These are phyloP conservation scores for Tricholauxania praeusta DNA, from an alignment of 2,888 invertebrate species.

Conservation along the genomic window DNA sequence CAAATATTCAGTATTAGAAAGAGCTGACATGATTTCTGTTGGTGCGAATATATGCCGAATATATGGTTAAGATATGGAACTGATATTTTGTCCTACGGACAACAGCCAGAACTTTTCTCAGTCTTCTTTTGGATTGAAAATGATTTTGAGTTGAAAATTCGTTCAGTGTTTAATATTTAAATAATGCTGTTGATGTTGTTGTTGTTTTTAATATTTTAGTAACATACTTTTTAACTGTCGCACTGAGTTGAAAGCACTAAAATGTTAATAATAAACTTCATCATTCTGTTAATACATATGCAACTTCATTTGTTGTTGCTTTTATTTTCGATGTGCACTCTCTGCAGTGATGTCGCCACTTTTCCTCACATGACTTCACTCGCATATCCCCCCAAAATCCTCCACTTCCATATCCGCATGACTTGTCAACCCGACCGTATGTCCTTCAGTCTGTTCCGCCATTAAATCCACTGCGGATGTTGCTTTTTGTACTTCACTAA, in stretches of 20 bases:
- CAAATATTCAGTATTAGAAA: no score
- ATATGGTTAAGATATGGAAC: no score
- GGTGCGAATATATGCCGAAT: no score
- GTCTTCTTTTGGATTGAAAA: no score
- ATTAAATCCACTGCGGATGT: constrained; percentile 20
- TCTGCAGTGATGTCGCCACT: neutral
- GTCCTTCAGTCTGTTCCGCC: constrained; percentile 19
- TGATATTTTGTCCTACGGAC: no score
- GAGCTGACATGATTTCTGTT: no score
- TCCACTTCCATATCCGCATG: neutral
- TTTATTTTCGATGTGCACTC: neutral
- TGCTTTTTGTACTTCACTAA: constrained; percentile 17
- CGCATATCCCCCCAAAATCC: neutral
- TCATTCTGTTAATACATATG: constrained; percentile 20
- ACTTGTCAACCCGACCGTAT: constrained; percentile 3
- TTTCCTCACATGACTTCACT: neutral
- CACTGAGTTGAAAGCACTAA: constrained; percentile 33
- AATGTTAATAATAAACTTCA: constrained; percentile 29
- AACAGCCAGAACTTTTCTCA: no score
- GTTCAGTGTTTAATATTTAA: neutral
- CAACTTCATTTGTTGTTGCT: neutral
- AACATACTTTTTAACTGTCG: constrained; percentile 9
- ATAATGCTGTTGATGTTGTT: neutral
- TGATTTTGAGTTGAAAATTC: no score
- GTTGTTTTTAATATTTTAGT: neutral